Percentiles rank a stretch among this genome's conserved stretches.
Evolutionary conservation across 2,797 vertebrate species (phyloP).

Genomic region (Mycteria americana): DNA sequence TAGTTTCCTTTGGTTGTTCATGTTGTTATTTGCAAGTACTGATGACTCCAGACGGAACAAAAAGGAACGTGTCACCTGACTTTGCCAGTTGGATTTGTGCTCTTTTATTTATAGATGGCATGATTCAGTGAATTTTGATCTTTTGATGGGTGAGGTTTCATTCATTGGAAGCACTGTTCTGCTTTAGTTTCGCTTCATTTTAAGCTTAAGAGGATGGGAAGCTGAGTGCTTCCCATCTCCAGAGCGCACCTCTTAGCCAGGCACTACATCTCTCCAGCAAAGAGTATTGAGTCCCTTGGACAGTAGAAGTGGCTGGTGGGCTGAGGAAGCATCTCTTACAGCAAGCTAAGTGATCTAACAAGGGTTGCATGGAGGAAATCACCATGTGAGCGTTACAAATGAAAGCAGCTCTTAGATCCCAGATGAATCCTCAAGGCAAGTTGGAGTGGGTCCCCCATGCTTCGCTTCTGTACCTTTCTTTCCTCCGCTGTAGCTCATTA

Average conservation of each 20-base stretch:
- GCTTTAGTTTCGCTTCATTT: not conserved
- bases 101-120: not conserved
- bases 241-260: not conserved
- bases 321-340: not conserved
- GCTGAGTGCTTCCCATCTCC: not conserved
- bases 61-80: conserved; percentile 14
- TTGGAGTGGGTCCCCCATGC: not conserved
- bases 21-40: conserved; percentile 38
- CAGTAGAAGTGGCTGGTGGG: not conserved
- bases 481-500: not conserved
- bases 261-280: not conserved
- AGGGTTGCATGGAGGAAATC: not conserved
- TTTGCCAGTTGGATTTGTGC: not conserved
- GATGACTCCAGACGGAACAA: conserved; percentile 6
- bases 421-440: not conserved
- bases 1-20: not conserved
- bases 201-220: not conserved
- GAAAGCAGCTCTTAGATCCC: not conserved
- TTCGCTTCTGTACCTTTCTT: not conserved
- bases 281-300: not conserved
- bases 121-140: not conserved
- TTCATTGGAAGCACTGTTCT: not conserved
- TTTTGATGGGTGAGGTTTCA: not conserved
- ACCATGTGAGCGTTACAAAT: rapidly evolving
- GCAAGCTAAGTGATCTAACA: not conserved